Evolutionary conservation across 2,888 invertebrate genomes (phyloP).

Genomic region (Neocrepidodera transversa): DNA sequence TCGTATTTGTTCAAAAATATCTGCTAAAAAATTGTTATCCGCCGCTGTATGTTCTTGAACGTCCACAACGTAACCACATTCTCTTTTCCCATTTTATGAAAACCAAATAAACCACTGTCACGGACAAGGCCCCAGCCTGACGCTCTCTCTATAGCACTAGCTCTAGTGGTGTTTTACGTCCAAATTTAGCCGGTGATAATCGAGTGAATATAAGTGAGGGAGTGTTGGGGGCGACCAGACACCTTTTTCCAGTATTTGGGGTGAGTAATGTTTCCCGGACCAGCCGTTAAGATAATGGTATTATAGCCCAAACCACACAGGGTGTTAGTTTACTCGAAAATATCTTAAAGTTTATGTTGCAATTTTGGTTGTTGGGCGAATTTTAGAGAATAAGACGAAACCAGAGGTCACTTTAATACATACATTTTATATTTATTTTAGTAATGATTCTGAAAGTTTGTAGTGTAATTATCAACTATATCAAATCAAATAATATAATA

Average conservation of each 20-base stretch:
- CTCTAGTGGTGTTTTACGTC: conserved; percentile 29
- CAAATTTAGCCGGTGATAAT: conserved; percentile 35
- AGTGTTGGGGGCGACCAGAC: conserved; percentile 14
- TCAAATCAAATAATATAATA: too few relatives aligned
- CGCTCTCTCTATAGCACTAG: background rate
- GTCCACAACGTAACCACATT: conserved; percentile 12
- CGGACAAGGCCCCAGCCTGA: conserved; percentile 21
- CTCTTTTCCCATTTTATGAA: conserved; percentile 30
- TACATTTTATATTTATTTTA: too few relatives aligned
- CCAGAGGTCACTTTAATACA: too few relatives aligned
- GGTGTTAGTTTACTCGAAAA: too few relatives aligned
- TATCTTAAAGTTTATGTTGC: too few relatives aligned
- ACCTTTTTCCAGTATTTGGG: conserved; percentile 33
- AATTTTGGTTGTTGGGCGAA: too few relatives aligned
- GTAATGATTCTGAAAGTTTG: too few relatives aligned
- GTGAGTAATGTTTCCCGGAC: conserved; percentile 35
- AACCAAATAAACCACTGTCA: conserved; percentile 35
- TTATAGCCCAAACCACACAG: conserved; percentile 18
- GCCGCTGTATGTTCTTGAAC: conserved; percentile 17
- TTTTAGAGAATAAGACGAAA: too few relatives aligned
- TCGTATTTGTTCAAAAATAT: too few relatives aligned
- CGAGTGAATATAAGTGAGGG: conserved; percentile 27
- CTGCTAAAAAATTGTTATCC: too few relatives aligned
- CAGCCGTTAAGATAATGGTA: conserved; percentile 34
- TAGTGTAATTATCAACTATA: too few relatives aligned